These are phyloP conservation scores for Nipponia nippon DNA, from an alignment of 2,113 vertebrate genomes.

Conservation along the genomic window DNA sequence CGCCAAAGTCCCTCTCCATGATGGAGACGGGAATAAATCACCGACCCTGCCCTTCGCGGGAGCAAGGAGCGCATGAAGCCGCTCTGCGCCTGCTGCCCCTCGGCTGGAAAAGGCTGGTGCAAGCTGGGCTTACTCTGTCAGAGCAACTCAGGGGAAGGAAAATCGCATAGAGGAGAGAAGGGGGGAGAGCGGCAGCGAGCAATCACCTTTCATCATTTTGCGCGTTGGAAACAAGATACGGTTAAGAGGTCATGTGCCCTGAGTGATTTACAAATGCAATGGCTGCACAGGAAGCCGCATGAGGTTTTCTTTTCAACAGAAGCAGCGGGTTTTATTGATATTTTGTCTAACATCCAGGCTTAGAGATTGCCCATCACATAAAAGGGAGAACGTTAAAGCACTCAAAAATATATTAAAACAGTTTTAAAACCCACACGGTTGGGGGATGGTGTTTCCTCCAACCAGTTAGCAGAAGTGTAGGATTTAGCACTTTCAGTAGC, in stretches of 20 bases:
- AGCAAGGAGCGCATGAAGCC: neutral
- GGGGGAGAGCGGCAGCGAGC: conserved; percentile 70
- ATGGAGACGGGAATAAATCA: conserved; percentile 15
- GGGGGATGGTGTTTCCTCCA: conserved; percentile 37
- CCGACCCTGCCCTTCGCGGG: neutral
- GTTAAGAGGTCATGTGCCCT: conserved; percentile 70
- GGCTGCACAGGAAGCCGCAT: neutral
- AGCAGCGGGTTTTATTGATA: conserved; percentile 11
- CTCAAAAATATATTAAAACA: conserved; percentile 40
- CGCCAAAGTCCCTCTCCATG: conserved; percentile 71
- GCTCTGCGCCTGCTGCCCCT: conserved; percentile 28
- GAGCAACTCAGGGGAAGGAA: neutral
- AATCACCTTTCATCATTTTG: conserved; percentile 79
- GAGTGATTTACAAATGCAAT: conserved; percentile 66
- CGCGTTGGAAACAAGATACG: conserved; percentile 81
- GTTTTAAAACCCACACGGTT: conserved; percentile 21
- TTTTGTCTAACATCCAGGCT: conserved; percentile 42
- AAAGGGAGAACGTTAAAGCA: neutral
- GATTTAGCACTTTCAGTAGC: conserved; percentile 45
- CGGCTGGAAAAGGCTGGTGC: neutral
- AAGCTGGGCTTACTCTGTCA: neutral
- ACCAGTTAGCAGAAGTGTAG: conserved; percentile 20
- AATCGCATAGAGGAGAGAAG: conserved; percentile 26
- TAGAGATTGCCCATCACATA: conserved; percentile 9
- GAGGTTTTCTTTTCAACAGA: conserved; percentile 29